Evolutionary conservation across 2,888 invertebrate species (phyloP), one percentile per base, ranked within the genome.

Genomic region (Apamea anceps): DNA sequence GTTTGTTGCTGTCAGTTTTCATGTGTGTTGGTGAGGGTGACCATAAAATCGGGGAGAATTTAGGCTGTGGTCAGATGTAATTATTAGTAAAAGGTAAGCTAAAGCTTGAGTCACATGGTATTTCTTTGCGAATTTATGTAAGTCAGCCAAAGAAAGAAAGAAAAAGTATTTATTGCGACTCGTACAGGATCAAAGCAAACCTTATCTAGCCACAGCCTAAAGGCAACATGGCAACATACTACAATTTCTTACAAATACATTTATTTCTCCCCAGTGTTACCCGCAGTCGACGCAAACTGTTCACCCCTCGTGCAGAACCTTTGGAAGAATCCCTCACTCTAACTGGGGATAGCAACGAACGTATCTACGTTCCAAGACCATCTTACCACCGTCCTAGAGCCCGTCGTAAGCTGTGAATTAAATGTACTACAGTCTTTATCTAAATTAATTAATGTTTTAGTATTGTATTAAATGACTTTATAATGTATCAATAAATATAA

Each of bases 301-400:
- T 96, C 91, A 96, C 97, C 2, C 96, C 97, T 0, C 94, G 96
- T 18, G 95, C 94, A 0, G 97, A 97, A 87, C 95, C 96, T 0
- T 85, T 96, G 10, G 96, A 96, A 28, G 96, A 96, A 82, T 94
- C 94, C 0, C 75, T 88, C 25, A 84, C 82, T 8, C 88, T 90
- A 15, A 82, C 92, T 0, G 95, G 92, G 0, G 95, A 94, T 85
- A 95, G 95, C 89, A 88, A 81, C 80, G 96, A 95, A 74, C 91
- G 94, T 0, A 37, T 96, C 8, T 87, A 90, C 25, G 95, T 96
- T 0, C 96, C 96, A 1, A 88, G 96, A 0, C 96, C 96, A 0
- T 96, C 96, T 5, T 97, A 96, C 91, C 96, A 95, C 80, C 93
- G 95, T 5, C 80, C 91, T 0, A 89, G 95, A 42, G 95, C 94